Conservation (phyloP, 2,888 invertebrate genomes). For the Scaptomyza cyrtandrae region DNA sequence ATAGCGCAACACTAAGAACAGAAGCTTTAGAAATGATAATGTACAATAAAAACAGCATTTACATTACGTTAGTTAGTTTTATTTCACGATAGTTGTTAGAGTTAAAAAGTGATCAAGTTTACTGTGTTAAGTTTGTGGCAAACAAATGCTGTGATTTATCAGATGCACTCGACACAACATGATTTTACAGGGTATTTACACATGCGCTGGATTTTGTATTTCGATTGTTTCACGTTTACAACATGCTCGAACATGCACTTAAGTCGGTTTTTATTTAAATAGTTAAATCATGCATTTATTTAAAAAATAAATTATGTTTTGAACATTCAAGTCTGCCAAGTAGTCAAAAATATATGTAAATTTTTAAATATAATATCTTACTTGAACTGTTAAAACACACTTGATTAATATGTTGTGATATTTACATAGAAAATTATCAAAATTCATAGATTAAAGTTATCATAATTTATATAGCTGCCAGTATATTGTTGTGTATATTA, state of each 20-base stretch:
- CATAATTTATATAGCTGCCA: too few species aligned
- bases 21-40: conserved; percentile 66
- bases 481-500: too few species aligned
- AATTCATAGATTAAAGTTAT: too few species aligned
- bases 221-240: conserved; percentile 29
- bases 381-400: too few species aligned
- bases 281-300: conserved; percentile 24
- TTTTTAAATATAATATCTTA: too few species aligned
- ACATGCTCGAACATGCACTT: conserved; percentile 41
- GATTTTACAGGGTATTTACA: conserved; percentile 36
- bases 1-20: conserved; percentile 70
- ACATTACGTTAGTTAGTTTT: conserved; percentile 61
- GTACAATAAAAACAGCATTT: conserved; percentile 63
- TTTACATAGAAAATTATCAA: too few species aligned
- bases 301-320: neutral
- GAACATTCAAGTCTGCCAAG: conserved; percentile 4
- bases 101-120: conserved; percentile 52
- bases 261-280: conserved; percentile 6
- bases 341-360: conserved; percentile 17
- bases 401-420: too few species aligned
- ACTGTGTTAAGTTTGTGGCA: conserved; percentile 49
- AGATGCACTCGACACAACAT: conserved; percentile 27
- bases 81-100: conserved; percentile 44
- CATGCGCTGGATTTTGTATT: conserved; percentile 20
- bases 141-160: conserved; percentile 51